phyloP scores from a whole-genome alignment of 2,113 vertebrate species.

The Atractosteus spatula region DNA sequence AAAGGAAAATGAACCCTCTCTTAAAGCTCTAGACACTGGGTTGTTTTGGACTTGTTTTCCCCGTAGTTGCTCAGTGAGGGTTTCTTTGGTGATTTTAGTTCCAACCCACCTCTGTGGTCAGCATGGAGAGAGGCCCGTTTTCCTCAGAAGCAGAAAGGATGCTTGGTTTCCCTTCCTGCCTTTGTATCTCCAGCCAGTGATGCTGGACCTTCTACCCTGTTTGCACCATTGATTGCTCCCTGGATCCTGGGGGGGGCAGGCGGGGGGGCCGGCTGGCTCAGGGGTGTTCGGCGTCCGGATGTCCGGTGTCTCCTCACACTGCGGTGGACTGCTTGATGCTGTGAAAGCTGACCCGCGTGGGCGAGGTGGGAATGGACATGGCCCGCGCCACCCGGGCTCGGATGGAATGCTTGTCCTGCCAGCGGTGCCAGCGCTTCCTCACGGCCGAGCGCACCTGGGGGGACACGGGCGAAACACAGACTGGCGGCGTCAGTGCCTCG shows the following conservation, averaged over 20 bases:
- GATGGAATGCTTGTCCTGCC: slow-evolving; percentile 94
- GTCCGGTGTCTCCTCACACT: slow-evolving; percentile 35
- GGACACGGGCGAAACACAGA: background rate
- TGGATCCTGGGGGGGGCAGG: background rate
- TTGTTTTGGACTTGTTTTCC: slow-evolving; percentile 1
- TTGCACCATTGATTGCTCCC: slow-evolving; percentile 16
- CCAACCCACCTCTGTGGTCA: no score
- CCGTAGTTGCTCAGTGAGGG: background rate
- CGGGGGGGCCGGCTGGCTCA: background rate
- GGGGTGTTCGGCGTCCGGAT: no score
- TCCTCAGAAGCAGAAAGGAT: slow-evolving; percentile 9
- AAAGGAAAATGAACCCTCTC: background rate
- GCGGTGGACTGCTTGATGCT: slow-evolving; percentile 90
- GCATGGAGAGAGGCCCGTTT: background rate
- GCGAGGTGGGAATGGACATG: slow-evolving; percentile 97
- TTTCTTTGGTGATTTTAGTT: slow-evolving; percentile 1
- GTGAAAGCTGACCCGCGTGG: slow-evolving; percentile 92
- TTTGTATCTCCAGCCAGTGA: background rate
- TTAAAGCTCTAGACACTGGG: background rate
- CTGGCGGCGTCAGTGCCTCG: no score
- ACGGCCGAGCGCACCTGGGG: slow-evolving; percentile 82
- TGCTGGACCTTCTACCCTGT: slow-evolving; percentile 9
- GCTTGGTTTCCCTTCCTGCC: background rate
- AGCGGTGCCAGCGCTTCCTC: slow-evolving; percentile 87
- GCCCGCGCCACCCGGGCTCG: slow-evolving; percentile 80